These are phyloP conservation scores for Larimichthys crocea DNA, from an alignment of 2,113 vertebrate species.

Conservation along the genomic window DNA sequence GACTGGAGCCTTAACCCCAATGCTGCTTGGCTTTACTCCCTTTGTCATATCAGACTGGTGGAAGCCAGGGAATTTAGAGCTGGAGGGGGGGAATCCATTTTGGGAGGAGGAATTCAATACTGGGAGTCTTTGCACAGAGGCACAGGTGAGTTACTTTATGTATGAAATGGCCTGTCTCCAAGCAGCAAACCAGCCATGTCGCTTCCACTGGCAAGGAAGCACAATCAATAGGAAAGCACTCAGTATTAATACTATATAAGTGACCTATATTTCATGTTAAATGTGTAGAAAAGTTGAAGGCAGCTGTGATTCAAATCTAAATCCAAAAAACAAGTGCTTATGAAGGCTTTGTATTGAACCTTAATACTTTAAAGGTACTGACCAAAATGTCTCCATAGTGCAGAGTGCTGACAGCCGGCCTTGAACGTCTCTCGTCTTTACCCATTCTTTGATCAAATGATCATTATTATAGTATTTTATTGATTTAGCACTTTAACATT, in stretches of 20 bases:
- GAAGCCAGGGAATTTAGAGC: conserved; percentile 50
- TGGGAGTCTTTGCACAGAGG: conserved; percentile 44
- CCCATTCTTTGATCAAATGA: background rate
- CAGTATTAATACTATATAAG: conserved; percentile 65
- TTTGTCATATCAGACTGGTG: conserved; percentile 72
- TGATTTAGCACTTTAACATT: background rate
- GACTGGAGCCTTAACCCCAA: conserved; percentile 86
- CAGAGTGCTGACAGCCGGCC: background rate
- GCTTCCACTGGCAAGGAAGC: conserved; percentile 32
- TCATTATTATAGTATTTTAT: background rate
- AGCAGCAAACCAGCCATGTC: conserved; percentile 55
- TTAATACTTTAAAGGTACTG: background rate
- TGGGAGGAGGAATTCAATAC: conserved; percentile 55
- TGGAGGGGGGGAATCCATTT: conserved; percentile 52
- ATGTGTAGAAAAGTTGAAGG: conserved; percentile 10
- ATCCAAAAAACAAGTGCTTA: conserved; percentile 13
- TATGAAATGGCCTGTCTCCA: conserved; percentile 61
- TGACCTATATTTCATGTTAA: conserved; percentile 50
- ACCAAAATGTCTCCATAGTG: background rate
- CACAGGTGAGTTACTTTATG: conserved; percentile 68
- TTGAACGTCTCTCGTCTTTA: background rate
- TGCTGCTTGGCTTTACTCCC: conserved; percentile 68
- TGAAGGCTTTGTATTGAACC: background rate
- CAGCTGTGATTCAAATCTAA: conserved; percentile 31
- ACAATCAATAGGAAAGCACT: conserved; percentile 64